These are phyloP conservation scores for Falco concolor DNA, from an alignment of 2,797 vertebrate species.

Conservation along the genomic window DNA sequence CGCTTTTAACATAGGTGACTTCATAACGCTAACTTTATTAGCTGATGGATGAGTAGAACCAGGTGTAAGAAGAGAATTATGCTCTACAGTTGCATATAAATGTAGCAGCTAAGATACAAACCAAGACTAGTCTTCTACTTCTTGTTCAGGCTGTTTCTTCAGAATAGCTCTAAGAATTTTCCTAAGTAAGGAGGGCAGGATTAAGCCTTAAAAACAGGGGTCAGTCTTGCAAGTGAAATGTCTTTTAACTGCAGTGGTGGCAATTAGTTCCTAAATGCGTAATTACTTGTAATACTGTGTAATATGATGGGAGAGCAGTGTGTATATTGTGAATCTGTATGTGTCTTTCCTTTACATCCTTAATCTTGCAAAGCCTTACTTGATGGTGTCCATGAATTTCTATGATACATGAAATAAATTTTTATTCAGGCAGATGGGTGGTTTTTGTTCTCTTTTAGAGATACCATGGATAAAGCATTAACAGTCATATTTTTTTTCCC, in stretches of 20 bases:
- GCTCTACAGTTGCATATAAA: neutral
- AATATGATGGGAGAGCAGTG: neutral
- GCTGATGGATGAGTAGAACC: neutral
- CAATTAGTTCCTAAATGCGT: neutral
- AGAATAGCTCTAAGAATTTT: neutral
- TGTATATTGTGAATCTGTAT: neutral
- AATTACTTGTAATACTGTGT: neutral
- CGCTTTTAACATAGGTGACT: neutral
- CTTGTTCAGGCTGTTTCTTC: neutral
- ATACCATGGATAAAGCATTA: neutral
- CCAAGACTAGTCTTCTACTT: neutral
- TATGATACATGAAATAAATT: constrained; percentile 1
- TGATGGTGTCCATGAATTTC: neutral
- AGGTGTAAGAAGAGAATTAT: neutral
- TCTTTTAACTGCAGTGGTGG: neutral
- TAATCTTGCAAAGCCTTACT: neutral
- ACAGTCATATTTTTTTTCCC: neutral
- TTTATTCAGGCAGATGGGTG: neutral
- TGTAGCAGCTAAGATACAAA: neutral
- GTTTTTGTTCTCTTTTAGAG: neutral
- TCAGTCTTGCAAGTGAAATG: neutral
- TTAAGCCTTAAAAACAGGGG: neutral
- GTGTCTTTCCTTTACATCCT: neutral
- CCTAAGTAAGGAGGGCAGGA: neutral
- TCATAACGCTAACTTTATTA: neutral